Evolutionary conservation across 1,140 invertebrate species (phyloP), one percentile per base, ranked within the genome.

Genomic region (Dendroctonus valens): DNA sequence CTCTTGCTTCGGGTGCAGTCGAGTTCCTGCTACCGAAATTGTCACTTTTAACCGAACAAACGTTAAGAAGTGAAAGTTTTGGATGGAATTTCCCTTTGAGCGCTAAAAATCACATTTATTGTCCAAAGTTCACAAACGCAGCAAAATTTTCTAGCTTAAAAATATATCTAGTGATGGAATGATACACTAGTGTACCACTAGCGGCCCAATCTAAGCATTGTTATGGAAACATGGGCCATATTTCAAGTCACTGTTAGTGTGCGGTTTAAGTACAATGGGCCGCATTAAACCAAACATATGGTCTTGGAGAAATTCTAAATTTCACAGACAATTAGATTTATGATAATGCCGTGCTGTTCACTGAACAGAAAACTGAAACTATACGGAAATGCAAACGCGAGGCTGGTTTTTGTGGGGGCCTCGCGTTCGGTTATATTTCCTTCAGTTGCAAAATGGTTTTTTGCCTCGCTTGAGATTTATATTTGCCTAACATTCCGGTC

Each of bases 331-430:
- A 66, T 66, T 60, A 59, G 64, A 66, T 66, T 66, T 66, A 66
- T 66, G 57, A 66, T 66, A 66, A 66, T 66, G 57, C 64, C 44
- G 49, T 66, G 46, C 64, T 57, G 62, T 57, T 60, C 57, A 59
- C 48, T 59, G 50, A 66, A 66, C 58, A 60, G 64, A 59, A 60
- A 66, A 66, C 64, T 66, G 58, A 60, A 60, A 66, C 65, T 67
- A 61, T 67, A 67, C 65, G 65, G 65, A 61, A 67, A 67, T 67
- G 65, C 65, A 67, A 67, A 61, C 57, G 50, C 59, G 63, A 55
- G 40, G 41, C 52, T 12, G 38, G 41, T 60, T 67, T 67, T 67
- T 59, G 26, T 9, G 39, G 40, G 42, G 7, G 41, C 53, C 11
- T 39, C 12, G 15, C 12, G 12, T 54, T 65, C 44, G 44, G 44